Base-by-base conservation (phyloP, 2,888 invertebrate genomes). In the Mesorhabditis sp. region DNA sequence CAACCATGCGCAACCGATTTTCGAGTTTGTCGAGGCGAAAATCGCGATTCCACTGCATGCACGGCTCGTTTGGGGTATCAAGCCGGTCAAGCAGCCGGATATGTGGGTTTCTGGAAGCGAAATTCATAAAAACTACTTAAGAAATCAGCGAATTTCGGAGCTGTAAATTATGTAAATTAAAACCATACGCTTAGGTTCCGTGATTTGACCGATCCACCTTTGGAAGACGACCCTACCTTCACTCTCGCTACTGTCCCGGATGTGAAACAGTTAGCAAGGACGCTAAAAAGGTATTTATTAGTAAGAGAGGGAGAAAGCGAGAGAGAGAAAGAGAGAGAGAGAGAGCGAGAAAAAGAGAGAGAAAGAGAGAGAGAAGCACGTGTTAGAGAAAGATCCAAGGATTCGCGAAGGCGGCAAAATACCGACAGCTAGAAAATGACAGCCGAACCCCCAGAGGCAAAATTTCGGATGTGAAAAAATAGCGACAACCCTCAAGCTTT, bases 11-110 rank as follows among this genome's bases (percentile, higher is more conserved):
- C 80, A 83, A 68, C 64, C 69, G 43, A 69, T 79, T 13, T 83
- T 81, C 64, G 76, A 76, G 62, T 79, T 77, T 63, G 77, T 77
- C 41, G 70, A 76, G n/a, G 70, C 67, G 42, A 79, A 80, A 67
- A 81, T 83, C 41, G 83, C 80, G 5, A 74, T 84, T 62, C 84
- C 84, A 0, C 72, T 84, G 13, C 74, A 78, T 13, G 75, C 80
- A 28, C 75, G 84, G 10, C 69, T 84, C 4, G 80, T 84, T 6
- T 84, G 81, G 78, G 84, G 84, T 5, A 75, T 83, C 5, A 74
- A 75, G 42, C 75, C 74, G 3, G 69, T 77, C 3, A 68, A 76
- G 6, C 74, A 72, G 3, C 65, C 70, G n/a, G 70, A 76, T 0
- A 74, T 62, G 28, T 62, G 6, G 6, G 13, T 15, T 73, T 45